A percentile compares a stretch with the other conserved stretches of the same genome.
Conservation (phyloP, 2,113 vertebrate species). For the Neogobius melanostomus region DNA sequence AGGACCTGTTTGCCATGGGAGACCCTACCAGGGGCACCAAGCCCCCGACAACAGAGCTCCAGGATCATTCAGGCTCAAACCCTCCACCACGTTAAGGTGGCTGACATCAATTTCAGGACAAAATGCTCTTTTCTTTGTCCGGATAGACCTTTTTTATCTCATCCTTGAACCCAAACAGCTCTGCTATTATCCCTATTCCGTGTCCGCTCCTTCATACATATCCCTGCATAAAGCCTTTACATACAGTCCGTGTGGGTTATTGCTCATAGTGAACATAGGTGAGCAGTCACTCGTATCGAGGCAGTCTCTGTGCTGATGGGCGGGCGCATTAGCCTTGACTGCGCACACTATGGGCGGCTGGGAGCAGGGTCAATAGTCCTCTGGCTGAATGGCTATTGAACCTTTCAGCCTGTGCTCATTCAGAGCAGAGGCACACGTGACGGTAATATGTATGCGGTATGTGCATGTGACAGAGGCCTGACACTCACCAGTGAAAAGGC, state of each 20-base stretch:
- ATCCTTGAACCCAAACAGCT: background rate
- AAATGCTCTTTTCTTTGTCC: background rate
- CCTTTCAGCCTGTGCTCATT: too few species aligned
- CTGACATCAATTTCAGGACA: too few species aligned
- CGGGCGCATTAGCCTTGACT: constrained; percentile 16
- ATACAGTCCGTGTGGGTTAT: background rate
- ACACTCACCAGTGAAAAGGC: too few species aligned
- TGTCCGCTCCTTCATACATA: background rate
- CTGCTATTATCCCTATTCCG: background rate
- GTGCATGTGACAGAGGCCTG: background rate
- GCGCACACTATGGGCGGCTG: constrained; percentile 19
- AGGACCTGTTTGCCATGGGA: too few species aligned
- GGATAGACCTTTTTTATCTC: background rate
- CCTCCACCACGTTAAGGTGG: too few species aligned
- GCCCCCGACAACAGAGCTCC: too few species aligned
- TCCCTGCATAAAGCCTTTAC: background rate
- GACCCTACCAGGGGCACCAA: too few species aligned
- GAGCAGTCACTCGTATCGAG: too few species aligned
- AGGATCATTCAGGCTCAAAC: too few species aligned
- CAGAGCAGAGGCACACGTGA: background rate
- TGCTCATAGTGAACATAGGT: background rate
- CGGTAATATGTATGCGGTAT: background rate
- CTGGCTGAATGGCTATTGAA: background rate
- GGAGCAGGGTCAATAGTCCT: constrained; percentile 27
- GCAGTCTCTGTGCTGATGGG: background rate